These are phyloP conservation scores for Sebastes hubbsi DNA, from an alignment of 2,797 vertebrate species.

Conservation along the genomic window DNA sequence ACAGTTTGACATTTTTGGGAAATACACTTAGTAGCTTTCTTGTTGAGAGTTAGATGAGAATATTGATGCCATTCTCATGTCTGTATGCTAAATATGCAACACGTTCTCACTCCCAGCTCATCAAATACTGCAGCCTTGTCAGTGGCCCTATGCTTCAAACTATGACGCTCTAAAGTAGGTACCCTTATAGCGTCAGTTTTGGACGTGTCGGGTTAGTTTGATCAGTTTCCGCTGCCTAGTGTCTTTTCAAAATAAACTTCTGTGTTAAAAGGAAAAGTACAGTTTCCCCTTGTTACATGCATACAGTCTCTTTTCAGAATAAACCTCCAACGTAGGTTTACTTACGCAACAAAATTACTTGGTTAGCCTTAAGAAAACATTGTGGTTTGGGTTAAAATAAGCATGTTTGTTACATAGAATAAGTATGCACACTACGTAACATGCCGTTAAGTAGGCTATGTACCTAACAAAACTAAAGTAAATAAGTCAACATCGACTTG, in stretches of 20 bases:
- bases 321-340: too few species aligned
- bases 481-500: background rate
- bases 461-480: background rate
- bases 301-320: too few species aligned
- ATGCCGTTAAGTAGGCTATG: rapidly evolving
- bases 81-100: background rate
- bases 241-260: too few species aligned
- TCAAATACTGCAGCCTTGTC: background rate
- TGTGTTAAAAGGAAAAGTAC: rapidly evolving
- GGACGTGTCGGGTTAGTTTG: background rate
- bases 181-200: background rate
- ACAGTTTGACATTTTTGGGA: background rate
- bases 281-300: too few species aligned
- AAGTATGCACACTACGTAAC: background rate
- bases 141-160: background rate
- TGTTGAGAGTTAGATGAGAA: background rate
- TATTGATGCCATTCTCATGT: background rate
- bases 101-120: rapidly evolving
- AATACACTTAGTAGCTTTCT: background rate
- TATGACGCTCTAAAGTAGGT: rapidly evolving
- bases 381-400: background rate
- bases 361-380: too few species aligned
- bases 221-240: too few species aligned
- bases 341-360: too few species aligned
- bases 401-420: background rate